Conservation (phyloP, 2,888 invertebrate genomes). For the Clistopyga incitator region DNA sequence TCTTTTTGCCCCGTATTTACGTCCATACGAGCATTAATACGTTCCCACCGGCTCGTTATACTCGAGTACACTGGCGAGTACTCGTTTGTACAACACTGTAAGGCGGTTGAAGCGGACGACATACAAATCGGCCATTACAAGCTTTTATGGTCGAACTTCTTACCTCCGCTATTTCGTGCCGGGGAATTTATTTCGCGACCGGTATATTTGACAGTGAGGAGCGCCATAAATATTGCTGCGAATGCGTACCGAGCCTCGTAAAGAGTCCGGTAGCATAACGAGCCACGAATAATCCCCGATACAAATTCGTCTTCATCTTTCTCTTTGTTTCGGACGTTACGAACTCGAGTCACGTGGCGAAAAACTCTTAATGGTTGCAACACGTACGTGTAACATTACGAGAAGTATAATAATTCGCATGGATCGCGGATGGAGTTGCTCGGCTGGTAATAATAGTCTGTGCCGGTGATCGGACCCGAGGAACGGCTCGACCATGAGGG, state of each 20-base stretch:
- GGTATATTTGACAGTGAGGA: not conserved
- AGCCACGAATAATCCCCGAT: constrained; percentile 18
- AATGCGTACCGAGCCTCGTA: not conserved
- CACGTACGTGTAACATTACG: constrained; percentile 58
- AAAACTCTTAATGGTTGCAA: constrained; percentile 63
- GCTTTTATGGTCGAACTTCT: not conserved
- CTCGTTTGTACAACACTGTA: not conserved
- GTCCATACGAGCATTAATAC: constrained; percentile 7
- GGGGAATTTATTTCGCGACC: not conserved
- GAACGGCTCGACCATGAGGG: not conserved
- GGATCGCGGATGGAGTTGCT: constrained; percentile 41
- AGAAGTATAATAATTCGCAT: constrained; percentile 60
- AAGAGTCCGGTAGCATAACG: not conserved
- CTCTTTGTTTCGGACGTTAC: not conserved
- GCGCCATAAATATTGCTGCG: constrained; percentile 18
- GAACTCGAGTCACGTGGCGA: constrained; percentile 53
- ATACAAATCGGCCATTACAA: constrained; percentile 17
- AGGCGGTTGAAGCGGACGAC: not conserved
- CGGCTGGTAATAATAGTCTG: constrained; percentile 57
- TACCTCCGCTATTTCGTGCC: not conserved
- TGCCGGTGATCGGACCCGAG: constrained; percentile 14
- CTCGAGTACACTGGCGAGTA: not conserved
- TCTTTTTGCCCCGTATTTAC: constrained; percentile 24
- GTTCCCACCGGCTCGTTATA: constrained; percentile 15
- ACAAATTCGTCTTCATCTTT: constrained; percentile 19